Evolutionary conservation across 2,888 invertebrate genomes (phyloP).

Genomic region (Stenotaenia linearis): DNA sequence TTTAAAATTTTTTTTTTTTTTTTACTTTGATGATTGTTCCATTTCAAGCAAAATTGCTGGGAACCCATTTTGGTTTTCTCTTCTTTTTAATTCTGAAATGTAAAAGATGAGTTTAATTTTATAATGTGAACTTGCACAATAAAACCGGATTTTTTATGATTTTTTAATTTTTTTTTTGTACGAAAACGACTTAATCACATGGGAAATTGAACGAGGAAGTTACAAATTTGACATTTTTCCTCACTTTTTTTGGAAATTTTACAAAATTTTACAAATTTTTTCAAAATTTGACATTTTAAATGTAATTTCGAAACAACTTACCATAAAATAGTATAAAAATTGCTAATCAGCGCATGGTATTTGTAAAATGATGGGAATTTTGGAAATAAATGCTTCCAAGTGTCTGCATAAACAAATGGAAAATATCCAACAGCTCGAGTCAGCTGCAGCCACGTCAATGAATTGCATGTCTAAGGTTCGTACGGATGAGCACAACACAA

Average conservation of each 20-base stretch:
- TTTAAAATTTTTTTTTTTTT: background rate
- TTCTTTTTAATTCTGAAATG: background rate
- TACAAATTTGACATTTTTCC: too few species aligned
- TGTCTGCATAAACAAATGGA: background rate
- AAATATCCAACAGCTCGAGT: background rate
- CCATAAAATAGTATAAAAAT: background rate
- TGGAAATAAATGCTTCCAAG: background rate
- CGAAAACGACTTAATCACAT: too few species aligned
- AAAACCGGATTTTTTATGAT: too few species aligned
- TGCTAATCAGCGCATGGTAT: background rate
- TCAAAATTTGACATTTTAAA: too few species aligned
- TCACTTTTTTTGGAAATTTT: too few species aligned
- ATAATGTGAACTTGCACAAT: too few species aligned
- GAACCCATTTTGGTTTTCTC: constrained; percentile 31
- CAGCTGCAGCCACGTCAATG: constrained; percentile 26
- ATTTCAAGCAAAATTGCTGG: constrained; percentile 90
- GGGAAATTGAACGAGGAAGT: too few species aligned
- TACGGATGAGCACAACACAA: constrained; percentile 17
- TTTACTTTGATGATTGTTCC: constrained; percentile 81
- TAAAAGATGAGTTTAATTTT: too few species aligned
- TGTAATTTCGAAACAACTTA: background rate
- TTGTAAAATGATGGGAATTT: background rate
- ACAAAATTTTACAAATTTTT: too few species aligned
- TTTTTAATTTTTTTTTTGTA: background rate
- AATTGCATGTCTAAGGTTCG: background rate